Base-by-base conservation (phyloP, 2,113 vertebrate genomes). In the Pardalotus punctatus region DNA sequence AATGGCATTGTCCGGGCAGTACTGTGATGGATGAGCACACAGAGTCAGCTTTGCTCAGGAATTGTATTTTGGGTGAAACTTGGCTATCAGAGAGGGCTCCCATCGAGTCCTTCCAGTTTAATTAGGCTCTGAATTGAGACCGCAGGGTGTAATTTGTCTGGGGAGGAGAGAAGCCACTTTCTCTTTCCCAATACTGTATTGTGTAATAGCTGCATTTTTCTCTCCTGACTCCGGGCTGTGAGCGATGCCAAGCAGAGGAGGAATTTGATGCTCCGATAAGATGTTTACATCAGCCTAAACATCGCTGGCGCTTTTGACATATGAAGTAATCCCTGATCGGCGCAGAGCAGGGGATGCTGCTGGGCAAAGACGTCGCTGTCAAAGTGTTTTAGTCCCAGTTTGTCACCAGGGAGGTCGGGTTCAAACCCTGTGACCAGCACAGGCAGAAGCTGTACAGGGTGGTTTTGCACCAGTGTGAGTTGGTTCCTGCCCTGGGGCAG, bases 211-310 rank as follows among this genome's bases (percentile, higher is more conserved):
- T 94, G 91, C 97, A 96, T 97, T 94, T 95, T 97, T 97, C 80
- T 91, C 96, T 64, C 74, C 87, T 97, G 97, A 98, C 96, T 96
- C 56, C 6, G 16, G 74, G 94, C 91, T 3, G 27, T 25, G 94
- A 95, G 62, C 22, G 3, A 51, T 93, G 98, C 98, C 98, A 98
- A 97, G 97, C 70, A 82, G 86, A 67, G 64, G 57, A 90, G 90
- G 95, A 96, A 97, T 97, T 23, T 92, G 92, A 96, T 93, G 86
- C 92, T 93, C 94, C 4, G 98, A 98, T 98, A 98, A 98, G 98
- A 97, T 97, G 97, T 98, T 98, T 97, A 96, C 96, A 97, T 98
- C 97, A 96, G 97, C 97, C 91, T 89, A 90, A 97, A 96, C 92
- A 93, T 94, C 71, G 42, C 96, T 72, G 81, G 95, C 92, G 93